Percentiles rank a stretch among this genome's conserved stretches.
Evolutionary conservation across 2,797 vertebrate genomes (phyloP).

Genomic region (Clamator glandarius): DNA sequence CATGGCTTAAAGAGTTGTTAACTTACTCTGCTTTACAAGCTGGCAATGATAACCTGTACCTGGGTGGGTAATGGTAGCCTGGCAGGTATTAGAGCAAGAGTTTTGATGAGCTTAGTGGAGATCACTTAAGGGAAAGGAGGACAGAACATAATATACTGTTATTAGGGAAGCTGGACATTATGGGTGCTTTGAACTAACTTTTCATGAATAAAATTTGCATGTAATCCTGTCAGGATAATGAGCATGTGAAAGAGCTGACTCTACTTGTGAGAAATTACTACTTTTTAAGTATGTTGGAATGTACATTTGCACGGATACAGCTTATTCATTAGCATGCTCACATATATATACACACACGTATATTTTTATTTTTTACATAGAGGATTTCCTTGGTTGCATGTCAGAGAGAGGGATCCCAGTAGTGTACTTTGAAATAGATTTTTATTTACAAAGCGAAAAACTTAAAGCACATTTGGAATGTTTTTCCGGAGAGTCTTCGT

Average conservation of each 20-base stretch:
- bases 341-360: fast-evolving
- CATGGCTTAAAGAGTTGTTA: background rate
- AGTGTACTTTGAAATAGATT: slow-evolving; percentile 11
- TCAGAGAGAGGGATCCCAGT: background rate
- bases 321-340: background rate
- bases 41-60: background rate
- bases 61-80: background rate
- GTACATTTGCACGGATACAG: background rate
- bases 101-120: background rate
- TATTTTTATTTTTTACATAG: background rate
- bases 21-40: background rate
- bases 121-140: background rate
- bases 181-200: slow-evolving; percentile 26
- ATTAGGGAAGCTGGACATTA: slow-evolving; percentile 46
- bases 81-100: background rate
- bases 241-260: background rate
- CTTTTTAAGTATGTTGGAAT: slow-evolving; percentile 27
- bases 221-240: slow-evolving; percentile 3
- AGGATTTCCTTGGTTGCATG: background rate
- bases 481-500: background rate
- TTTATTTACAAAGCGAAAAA: background rate
- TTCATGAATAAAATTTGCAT: slow-evolving; percentile 36
- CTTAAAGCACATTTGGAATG: background rate
- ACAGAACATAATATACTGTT: background rate
- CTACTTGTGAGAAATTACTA: slow-evolving; percentile 12